Evolutionary conservation across 1,140 invertebrate genomes (phyloP).

Genomic region (Leptinotarsa undecemlineata): DNA sequence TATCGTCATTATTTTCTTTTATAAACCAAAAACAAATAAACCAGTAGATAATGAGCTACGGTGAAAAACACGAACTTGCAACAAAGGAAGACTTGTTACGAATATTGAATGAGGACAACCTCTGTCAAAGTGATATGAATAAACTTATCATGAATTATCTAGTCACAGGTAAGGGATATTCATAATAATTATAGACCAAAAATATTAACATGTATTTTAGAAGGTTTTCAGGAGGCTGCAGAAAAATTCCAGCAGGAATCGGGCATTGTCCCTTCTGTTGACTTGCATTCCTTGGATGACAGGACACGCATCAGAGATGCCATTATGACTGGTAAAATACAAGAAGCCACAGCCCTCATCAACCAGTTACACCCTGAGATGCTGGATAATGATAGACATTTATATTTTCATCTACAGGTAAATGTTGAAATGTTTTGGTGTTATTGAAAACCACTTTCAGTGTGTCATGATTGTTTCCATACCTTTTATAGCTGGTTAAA

Average conservation of each 20-base stretch:
- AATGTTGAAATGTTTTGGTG: background rate
- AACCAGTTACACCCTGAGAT: constrained; percentile 94
- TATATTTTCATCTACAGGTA: constrained; percentile 95
- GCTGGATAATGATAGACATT: constrained; percentile 90
- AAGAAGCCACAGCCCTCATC: constrained; percentile 90
- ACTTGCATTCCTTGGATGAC: constrained; percentile 88
- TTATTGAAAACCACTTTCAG: too few relatives aligned
- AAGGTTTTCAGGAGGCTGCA: constrained; percentile 97
- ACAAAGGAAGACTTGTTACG: constrained; percentile 70
- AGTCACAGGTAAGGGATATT: constrained; percentile 77
- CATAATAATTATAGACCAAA: background rate
- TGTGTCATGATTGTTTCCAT: too few relatives aligned
- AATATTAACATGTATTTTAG: constrained; percentile 59
- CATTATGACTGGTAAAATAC: constrained; percentile 90
- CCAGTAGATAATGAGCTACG: constrained; percentile 51
- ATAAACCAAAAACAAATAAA: background rate
- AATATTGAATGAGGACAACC: constrained; percentile 75
- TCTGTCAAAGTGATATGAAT: constrained; percentile 91
- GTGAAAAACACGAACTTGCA: constrained; percentile 53
- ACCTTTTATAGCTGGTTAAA: too few relatives aligned
- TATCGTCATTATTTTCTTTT: too few relatives aligned
- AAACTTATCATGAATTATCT: constrained; percentile 98
- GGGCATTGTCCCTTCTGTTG: constrained; percentile 82
- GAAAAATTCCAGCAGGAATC: constrained; percentile 96
- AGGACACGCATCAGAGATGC: constrained; percentile 93